These are phyloP conservation scores for Desmodus rotundus DNA, from an alignment of 2,113 vertebrate genomes.

Conservation along the genomic window DNA sequence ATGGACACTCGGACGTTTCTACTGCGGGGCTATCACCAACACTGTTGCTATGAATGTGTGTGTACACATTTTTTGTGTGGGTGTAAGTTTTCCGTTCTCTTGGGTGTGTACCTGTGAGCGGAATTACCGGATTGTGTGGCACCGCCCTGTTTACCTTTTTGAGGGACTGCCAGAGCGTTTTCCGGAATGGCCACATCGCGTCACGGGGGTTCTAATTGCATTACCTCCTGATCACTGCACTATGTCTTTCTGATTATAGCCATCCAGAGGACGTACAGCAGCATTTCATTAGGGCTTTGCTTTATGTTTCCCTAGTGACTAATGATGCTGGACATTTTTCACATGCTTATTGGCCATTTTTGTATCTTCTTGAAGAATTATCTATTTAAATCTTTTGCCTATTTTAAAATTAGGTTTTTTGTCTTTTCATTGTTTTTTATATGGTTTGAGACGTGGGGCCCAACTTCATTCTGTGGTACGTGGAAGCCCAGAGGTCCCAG, in stretches of 20 bases:
- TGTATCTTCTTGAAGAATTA: background rate
- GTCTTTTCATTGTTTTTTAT: background rate
- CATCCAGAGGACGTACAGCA: background rate
- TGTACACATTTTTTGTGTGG: background rate
- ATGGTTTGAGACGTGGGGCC: background rate
- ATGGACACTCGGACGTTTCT: background rate
- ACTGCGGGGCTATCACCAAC: background rate
- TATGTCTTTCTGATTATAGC: background rate
- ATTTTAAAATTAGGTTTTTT: background rate
- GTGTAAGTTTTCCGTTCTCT: background rate
- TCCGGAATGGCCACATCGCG: background rate
- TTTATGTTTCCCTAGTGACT: background rate
- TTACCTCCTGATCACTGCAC: background rate
- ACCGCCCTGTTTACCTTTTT: background rate
- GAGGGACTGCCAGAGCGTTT: background rate
- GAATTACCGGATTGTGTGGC: background rate
- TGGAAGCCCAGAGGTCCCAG: background rate
- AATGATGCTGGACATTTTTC: background rate
- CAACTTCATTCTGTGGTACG: background rate
- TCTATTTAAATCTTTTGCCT: background rate
- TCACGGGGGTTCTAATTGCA: background rate
- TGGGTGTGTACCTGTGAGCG: background rate
- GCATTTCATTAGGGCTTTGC: background rate
- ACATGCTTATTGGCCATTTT: background rate
- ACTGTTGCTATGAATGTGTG: background rate